phyloP scores from a whole-genome alignment of 1,140 invertebrate species.

The Drosophila elegans region DNA sequence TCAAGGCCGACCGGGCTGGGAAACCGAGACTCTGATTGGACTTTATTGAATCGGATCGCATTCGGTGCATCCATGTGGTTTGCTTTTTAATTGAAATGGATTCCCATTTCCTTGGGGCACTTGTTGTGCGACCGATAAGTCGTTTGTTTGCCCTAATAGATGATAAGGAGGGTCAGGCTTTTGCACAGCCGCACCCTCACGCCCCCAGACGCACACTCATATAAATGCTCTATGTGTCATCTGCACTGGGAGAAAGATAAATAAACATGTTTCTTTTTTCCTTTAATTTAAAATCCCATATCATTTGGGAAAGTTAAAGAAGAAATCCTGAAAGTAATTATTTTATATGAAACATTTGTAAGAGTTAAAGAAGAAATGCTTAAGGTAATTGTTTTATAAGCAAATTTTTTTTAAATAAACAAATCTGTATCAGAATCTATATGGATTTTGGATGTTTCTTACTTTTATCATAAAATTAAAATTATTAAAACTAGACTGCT shows the following conservation, averaged over 20 bases:
- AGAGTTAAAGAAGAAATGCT: too few relatives aligned
- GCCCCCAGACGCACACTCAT: conserved; percentile 6
- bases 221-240: conserved; percentile 15
- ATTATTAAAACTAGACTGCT: not conserved
- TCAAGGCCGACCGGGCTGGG: conserved; percentile 21
- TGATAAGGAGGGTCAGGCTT: conserved; percentile 51
- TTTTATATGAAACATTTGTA: too few relatives aligned
- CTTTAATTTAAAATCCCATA: too few relatives aligned
- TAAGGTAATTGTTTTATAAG: too few relatives aligned
- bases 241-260: conserved; percentile 5
- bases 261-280: not conserved
- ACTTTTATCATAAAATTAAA: not conserved
- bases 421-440: too few relatives aligned
- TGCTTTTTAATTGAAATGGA: conserved; percentile 8
- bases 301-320: too few relatives aligned
- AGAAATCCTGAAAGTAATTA: too few relatives aligned
- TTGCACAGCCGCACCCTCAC: conserved; percentile 38
- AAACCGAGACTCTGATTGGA: conserved; percentile 11
- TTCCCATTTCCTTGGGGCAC: conserved; percentile 23
- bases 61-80: conserved; percentile 1
- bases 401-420: too few relatives aligned
- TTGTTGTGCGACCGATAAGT: conserved; percentile 30
- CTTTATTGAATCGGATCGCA: not conserved
- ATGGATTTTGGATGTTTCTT: too few relatives aligned
- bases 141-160: conserved; percentile 41